Evolutionary conservation across 2,113 vertebrate genomes (phyloP).

Genomic region (Corapipo altera): DNA sequence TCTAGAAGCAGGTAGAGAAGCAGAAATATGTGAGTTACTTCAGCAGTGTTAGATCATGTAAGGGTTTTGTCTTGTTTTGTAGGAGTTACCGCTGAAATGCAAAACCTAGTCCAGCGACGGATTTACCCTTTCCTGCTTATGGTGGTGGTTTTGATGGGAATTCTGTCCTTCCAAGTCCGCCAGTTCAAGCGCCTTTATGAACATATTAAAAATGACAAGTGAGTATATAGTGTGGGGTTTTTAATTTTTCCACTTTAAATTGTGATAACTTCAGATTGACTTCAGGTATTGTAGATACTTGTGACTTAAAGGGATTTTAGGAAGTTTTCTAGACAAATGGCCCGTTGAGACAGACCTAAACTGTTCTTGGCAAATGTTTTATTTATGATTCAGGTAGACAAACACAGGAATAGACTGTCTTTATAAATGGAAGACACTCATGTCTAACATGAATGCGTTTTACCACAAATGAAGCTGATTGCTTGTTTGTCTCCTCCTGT

Average conservation of each 20-base stretch:
- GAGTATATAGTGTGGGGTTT: constrained; percentile 12
- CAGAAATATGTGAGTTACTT: background rate
- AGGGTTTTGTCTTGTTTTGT: background rate
- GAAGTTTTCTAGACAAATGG: background rate
- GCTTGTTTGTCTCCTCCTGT: background rate
- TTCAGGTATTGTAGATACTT: background rate
- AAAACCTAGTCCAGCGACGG: constrained; percentile 93
- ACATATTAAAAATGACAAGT: constrained; percentile 99
- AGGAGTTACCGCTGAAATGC: constrained; percentile 96
- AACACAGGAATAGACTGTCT: background rate
- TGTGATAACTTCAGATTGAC: background rate
- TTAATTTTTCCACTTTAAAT: background rate
- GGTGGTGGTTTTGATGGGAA: constrained; percentile 93
- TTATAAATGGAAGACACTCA: background rate
- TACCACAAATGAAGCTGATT: background rate
- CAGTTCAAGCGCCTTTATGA: constrained; percentile 99
- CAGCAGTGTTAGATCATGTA: background rate
- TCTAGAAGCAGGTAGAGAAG: background rate
- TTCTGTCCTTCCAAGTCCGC: constrained; percentile 97
- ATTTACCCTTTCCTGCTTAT: constrained; percentile 98
- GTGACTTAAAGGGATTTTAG: background rate
- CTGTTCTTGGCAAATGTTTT: background rate
- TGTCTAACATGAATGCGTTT: background rate
- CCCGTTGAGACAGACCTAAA: background rate
- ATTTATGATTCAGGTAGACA: background rate